phyloP scores from a whole-genome alignment of 2,797 vertebrate genomes.

The Smutsia gigantea region DNA sequence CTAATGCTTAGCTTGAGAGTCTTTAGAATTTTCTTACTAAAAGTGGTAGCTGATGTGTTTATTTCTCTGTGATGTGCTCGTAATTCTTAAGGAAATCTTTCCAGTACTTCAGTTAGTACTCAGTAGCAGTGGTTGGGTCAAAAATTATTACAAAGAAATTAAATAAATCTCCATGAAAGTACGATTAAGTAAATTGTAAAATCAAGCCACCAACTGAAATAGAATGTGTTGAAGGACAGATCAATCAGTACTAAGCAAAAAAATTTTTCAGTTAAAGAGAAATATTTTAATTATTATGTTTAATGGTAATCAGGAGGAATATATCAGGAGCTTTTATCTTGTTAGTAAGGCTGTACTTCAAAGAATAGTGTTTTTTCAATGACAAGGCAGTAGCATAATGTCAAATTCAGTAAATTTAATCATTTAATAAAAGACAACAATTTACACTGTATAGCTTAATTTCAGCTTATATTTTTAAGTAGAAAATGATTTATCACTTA shows the following conservation, averaged over 20 bases:
- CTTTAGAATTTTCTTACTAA: not conserved
- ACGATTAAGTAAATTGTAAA: constrained; percentile 25
- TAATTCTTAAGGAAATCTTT: constrained; percentile 10
- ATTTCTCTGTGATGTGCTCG: not conserved
- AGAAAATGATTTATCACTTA: constrained; percentile 27
- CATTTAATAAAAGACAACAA: not conserved
- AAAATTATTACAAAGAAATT: constrained; percentile 27
- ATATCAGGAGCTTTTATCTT: not conserved
- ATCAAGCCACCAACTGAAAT: constrained; percentile 22
- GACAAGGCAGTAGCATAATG: not conserved
- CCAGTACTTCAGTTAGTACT: not conserved
- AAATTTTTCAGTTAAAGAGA: constrained; percentile 40
- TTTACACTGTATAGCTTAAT: not conserved
- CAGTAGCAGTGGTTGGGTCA: not conserved
- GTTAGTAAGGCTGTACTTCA: not conserved
- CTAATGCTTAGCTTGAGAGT: not conserved
- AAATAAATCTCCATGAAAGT: constrained; percentile 48
- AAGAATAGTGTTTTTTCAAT: constrained; percentile 26
- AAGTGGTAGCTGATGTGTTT: not conserved
- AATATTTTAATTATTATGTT: constrained; percentile 21
- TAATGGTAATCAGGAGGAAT: not conserved
- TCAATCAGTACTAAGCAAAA: constrained; percentile 26
- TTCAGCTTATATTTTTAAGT: constrained; percentile 41
- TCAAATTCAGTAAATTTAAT: constrained; percentile 35
- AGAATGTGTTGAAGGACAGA: not conserved